phyloP scores from a whole-genome alignment of 23 tunicate genomes.

The Ciona savignyi region DNA sequence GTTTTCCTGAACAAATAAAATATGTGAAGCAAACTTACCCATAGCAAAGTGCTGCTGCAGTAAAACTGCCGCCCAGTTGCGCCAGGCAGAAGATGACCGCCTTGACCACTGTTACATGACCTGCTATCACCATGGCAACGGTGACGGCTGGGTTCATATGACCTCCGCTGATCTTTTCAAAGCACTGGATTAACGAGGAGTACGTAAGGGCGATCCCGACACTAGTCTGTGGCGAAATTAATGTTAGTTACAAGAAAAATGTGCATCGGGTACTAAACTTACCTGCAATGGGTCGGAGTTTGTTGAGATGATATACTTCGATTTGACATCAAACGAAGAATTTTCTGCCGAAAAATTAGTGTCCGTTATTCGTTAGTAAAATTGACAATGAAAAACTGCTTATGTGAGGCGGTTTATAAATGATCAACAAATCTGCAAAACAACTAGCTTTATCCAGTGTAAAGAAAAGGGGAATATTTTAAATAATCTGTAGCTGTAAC shows the following conservation, averaged over 20 bases:
- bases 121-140: slow-evolving; percentile 79
- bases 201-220: slow-evolving; percentile 66
- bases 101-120: slow-evolving; percentile 44
- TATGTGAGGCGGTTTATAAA: no score
- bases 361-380: no score
- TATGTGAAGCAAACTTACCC: no score
- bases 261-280: not conserved
- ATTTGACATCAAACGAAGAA: not conserved
- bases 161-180: slow-evolving; percentile 84
- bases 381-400: no score
- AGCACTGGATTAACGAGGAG: slow-evolving; percentile 80
- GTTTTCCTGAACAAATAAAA: no score
- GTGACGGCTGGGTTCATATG: slow-evolving; percentile 89
- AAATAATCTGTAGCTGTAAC: no score
- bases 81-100: slow-evolving; percentile 32
- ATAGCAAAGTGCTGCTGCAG: slow-evolving; percentile 52
- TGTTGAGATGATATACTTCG: not conserved
- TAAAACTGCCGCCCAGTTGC: slow-evolving; percentile 72
- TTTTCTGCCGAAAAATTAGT: not conserved
- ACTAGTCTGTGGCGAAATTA: slow-evolving; percentile 27
- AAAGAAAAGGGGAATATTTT: no score
- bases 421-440: no score
- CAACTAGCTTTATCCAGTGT: no score
- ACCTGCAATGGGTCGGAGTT: not conserved
- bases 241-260: not conserved